Percentiles rank a stretch among this genome's conserved stretches.
Evolutionary conservation across 2,888 invertebrate genomes (phyloP).

Genomic region (Lasioglossum zephyrum): DNA sequence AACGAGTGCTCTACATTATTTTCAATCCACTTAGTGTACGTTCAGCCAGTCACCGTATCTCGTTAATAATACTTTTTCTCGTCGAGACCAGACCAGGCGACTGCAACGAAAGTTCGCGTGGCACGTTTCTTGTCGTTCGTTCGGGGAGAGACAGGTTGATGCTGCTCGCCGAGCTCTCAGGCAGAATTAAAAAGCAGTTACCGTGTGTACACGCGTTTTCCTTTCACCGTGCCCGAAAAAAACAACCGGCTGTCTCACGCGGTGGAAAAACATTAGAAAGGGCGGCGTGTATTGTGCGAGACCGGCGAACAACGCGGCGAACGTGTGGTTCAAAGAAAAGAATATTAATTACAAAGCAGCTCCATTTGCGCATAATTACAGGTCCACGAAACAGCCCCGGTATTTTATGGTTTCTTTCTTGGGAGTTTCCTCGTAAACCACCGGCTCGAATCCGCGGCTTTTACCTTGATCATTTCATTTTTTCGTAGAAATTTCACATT

Average conservation of each 20-base stretch:
- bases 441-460: background rate
- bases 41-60: slow-evolving; percentile 11
- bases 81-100: background rate
- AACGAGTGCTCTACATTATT: slow-evolving; percentile 15
- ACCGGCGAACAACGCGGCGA: background rate
- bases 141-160: slow-evolving; percentile 22
- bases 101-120: slow-evolving; percentile 15
- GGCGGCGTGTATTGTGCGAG: background rate
- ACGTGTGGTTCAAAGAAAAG: background rate
- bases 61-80: slow-evolving; percentile 18
- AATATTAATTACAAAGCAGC: slow-evolving; percentile 37
- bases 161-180: background rate
- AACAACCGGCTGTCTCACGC: background rate
- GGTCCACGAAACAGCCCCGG: background rate
- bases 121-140: slow-evolving; percentile 35
- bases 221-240: slow-evolving; percentile 40
- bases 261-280: slow-evolving; percentile 1
- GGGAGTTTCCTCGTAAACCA: background rate
- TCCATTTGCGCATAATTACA: slow-evolving; percentile 34
- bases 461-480: background rate
- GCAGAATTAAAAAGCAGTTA: slow-evolving; percentile 28
- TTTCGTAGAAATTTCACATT: slow-evolving; percentile 1
- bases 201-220: slow-evolving; percentile 29
- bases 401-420: slow-evolving; percentile 2
- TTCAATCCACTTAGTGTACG: slow-evolving; percentile 12